phyloP scores from a whole-genome alignment of 2,888 invertebrate species.

The Chymomyza caudatula region DNA sequence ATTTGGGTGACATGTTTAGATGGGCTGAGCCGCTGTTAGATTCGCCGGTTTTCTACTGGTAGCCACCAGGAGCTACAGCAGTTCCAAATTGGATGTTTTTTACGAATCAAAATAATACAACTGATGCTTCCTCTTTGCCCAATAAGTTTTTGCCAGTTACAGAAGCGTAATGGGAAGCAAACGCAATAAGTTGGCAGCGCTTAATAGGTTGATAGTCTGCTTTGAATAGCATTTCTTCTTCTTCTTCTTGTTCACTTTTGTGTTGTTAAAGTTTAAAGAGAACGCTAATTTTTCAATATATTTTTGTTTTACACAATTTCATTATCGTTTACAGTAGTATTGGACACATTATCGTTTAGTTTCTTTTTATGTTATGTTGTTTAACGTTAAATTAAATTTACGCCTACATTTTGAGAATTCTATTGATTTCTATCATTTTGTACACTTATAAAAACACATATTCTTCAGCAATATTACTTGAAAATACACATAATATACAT shows the following conservation, averaged over 20 bases:
- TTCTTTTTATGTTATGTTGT: background rate
- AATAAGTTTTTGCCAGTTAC: background rate
- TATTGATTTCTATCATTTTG: background rate
- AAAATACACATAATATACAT: background rate
- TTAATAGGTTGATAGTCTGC: background rate
- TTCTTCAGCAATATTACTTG: background rate
- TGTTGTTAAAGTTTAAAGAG: no score
- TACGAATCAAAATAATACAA: background rate
- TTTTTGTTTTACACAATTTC: background rate
- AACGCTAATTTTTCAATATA: background rate
- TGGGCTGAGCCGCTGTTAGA: background rate
- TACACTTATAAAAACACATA: background rate
- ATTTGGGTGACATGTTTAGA: slow-evolving; percentile 80
- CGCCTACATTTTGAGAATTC: background rate
- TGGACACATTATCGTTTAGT: background rate
- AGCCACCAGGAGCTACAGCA: slow-evolving; percentile 34
- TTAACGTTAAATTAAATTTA: background rate
- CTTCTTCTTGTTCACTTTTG: background rate
- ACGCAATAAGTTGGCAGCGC: background rate
- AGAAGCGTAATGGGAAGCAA: background rate
- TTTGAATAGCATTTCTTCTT: background rate
- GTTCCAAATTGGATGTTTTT: background rate
- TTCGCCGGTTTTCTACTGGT: slow-evolving; percentile 27
- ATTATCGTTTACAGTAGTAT: background rate
- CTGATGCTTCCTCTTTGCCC: background rate